phyloP scores from a whole-genome alignment of 2,797 vertebrate species.

The Manis pentadactyla region DNA sequence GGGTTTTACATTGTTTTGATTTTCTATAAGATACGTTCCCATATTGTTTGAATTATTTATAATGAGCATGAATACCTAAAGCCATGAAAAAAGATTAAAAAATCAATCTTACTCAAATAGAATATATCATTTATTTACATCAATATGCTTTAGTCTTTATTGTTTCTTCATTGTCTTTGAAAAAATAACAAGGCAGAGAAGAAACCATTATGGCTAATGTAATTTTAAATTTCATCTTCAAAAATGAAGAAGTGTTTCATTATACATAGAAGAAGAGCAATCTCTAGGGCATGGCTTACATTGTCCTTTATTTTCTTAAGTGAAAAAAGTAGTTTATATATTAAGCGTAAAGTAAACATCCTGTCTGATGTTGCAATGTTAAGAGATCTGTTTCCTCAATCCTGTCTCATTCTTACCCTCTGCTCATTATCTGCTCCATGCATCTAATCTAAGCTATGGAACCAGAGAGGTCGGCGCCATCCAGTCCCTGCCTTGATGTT shows the following conservation, averaged over 20 bases:
- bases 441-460: neutral
- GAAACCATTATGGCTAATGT: neutral
- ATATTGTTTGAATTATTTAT: neutral
- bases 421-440: neutral
- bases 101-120: neutral
- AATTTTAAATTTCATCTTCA: conserved; percentile 9
- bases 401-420: neutral
- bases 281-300: neutral
- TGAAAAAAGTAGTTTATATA: neutral
- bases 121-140: neutral
- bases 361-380: conserved; percentile 10
- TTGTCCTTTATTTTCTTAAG: conserved; percentile 12
- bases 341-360: conserved; percentile 45
- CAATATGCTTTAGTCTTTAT: neutral
- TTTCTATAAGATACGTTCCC: neutral
- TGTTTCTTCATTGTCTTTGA: neutral
- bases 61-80: neutral
- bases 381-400: conserved; percentile 27
- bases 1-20: neutral
- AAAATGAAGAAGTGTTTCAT: neutral
- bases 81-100: neutral
- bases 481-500: neutral
- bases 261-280: neutral
- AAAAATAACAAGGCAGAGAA: neutral
- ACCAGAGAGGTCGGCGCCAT: rapidly evolving